Evolutionary conservation across 2,113 vertebrate species (phyloP), one percentile per base, ranked within the genome.

Genomic region (Microtus pennsylvanicus): DNA sequence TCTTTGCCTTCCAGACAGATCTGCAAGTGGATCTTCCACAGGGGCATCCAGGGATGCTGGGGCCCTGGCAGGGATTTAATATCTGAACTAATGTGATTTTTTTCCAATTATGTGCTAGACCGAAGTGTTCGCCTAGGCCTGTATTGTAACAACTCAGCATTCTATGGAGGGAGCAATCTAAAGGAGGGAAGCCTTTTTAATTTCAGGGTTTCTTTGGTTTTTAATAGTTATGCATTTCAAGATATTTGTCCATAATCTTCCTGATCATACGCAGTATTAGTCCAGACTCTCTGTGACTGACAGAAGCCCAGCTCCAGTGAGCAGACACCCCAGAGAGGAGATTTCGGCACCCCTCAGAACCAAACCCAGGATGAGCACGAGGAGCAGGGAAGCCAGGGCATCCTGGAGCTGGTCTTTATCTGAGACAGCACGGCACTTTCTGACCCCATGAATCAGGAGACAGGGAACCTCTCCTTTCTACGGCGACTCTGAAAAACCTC

Each of bases 1-100:
- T 30, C 77, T 1, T 45, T 94, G 81, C 50, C 72, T 70, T 87
- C 85, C 61, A 81, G 87, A 76, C 45, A 72, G 28, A 86, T 81
- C 85, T 93, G 26, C 61, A 52, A 50, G 61, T 89, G n/a, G 72
- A 74, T 77, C 52, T 96, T 80, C 67, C 55, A 7, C 9, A 26
- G 28, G 52, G 21, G 9, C 14, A 1, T 42, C 87, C 4, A 42
- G 81, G 63, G 52, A 81, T 89, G 50, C 70, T 19, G 33, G 52
- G 26, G 12, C 58, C 88, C 70, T 82, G 17, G 70, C 38, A 86
- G 87, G 67, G 47, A 83, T 85, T 96, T 92, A 69, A 50, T 85
- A 83, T 89, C 14, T 86, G 86, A 97, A 87, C 50, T 86, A 92
- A 80, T 28, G 24, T n/a, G 90, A 94, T 78, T 87, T 95, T 87